Percentiles rank a stretch among this genome's conserved stretches.
These are phyloP conservation scores for Andricus curvator DNA, from an alignment of 2,888 invertebrate genomes.

Conservation along the genomic window DNA sequence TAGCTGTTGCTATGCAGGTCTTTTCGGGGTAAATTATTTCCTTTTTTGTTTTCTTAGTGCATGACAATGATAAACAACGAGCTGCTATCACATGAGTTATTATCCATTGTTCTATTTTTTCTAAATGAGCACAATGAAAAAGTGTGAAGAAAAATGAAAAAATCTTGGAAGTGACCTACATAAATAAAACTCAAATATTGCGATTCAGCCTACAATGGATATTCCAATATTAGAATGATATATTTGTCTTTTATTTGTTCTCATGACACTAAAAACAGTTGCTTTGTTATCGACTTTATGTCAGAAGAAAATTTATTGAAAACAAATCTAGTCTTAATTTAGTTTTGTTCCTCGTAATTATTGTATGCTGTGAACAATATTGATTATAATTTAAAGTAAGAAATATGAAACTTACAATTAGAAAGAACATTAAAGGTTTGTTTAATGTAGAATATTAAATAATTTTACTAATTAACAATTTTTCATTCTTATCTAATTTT, in stretches of 20 bases:
- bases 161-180: slow-evolving; percentile 15
- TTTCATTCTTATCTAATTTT: too few species aligned
- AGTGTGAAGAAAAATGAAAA: slow-evolving; percentile 23
- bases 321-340: background rate
- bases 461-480: too few species aligned
- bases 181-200: background rate
- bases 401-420: too few species aligned
- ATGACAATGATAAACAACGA: slow-evolving; percentile 7
- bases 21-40: background rate
- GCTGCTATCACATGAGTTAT: background rate
- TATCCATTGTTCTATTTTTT: background rate
- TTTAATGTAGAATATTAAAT: too few species aligned
- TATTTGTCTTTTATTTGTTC: background rate
- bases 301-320: too few species aligned
- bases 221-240: background rate
- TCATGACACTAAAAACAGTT: background rate
- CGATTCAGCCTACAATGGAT: background rate
- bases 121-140: background rate
- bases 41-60: background rate
- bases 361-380: too few species aligned
- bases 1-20: background rate
- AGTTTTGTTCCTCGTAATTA: background rate
- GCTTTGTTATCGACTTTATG: background rate
- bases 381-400: too few species aligned
- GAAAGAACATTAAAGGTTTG: too few species aligned